Percentiles rank a stretch among this genome's conserved stretches.
Evolutionary conservation across 2,797 vertebrate genomes (phyloP).

Genomic region (Lepilemur ruficaudatus): DNA sequence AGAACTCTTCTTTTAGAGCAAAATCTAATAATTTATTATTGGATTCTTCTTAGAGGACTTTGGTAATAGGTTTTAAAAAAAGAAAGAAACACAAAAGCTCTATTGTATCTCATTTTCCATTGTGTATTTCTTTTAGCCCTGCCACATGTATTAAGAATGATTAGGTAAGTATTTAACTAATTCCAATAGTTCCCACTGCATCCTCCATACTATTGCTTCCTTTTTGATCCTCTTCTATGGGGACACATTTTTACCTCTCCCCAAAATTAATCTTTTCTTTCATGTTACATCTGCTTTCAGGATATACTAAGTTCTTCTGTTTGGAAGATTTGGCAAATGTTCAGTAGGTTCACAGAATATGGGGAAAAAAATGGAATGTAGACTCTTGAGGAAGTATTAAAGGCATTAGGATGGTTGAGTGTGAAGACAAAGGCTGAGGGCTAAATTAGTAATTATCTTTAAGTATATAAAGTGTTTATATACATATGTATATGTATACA

Average conservation of each 20-base stretch:
- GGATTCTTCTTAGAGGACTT: not conserved
- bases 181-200: not conserved
- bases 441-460: not conserved
- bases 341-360: not conserved
- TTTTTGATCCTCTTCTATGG: not conserved
- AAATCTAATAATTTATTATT: not conserved
- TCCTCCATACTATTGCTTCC: not conserved
- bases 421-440: not conserved
- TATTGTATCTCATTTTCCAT: not conserved
- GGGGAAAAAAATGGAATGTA: not conserved
- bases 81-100: not conserved
- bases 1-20: not conserved
- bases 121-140: conserved; percentile 16
- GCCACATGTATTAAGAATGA: not conserved
- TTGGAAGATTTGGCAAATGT: not conserved
- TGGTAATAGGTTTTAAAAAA: not conserved
- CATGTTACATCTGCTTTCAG: not conserved
- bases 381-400: not conserved
- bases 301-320: not conserved
- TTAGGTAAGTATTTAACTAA: not conserved
- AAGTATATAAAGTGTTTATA: not conserved
- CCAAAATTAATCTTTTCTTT: not conserved
- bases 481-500: not conserved
- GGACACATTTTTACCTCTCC: not conserved
- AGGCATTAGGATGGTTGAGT: not conserved